Conservation (phyloP, 2,888 invertebrate species). For the Deilephila porcellus region DNA sequence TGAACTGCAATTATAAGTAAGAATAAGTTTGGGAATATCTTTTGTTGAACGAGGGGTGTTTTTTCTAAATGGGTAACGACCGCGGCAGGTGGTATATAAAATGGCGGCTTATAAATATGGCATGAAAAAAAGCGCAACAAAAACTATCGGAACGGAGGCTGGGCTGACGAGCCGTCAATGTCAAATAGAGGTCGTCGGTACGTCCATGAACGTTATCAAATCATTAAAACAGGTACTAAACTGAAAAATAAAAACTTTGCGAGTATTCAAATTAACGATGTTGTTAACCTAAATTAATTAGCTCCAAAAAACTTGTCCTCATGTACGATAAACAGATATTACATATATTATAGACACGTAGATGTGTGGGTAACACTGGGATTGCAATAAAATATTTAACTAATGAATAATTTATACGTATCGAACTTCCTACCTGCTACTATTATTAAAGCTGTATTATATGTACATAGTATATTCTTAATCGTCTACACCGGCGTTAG, state of each 20-base stretch:
- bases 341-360: background rate
- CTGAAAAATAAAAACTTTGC: conserved; percentile 2
- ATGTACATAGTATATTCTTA: background rate
- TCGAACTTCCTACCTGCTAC: conserved; percentile 14
- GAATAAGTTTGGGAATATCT: conserved; percentile 81
- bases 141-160: conserved; percentile 61
- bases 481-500: background rate
- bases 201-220: conserved; percentile 38
- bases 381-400: background rate
- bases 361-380: conserved; percentile 11
- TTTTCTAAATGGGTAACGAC: conserved; percentile 79
- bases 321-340: background rate
- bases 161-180: conserved; percentile 61
- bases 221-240: conserved; percentile 33
- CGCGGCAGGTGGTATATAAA: conserved; percentile 81
- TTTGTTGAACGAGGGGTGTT: conserved; percentile 77
- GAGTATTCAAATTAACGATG: conserved; percentile 17
- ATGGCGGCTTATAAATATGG: conserved; percentile 73
- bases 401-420: conserved; percentile 11
- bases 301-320: background rate
- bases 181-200: conserved; percentile 76
- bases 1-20: conserved; percentile 78
- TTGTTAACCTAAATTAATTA: conserved; percentile 29
- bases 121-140: conserved; percentile 74
- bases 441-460: background rate